Conservation (phyloP, 2,113 vertebrate species). For the Labeo catla region DNA sequence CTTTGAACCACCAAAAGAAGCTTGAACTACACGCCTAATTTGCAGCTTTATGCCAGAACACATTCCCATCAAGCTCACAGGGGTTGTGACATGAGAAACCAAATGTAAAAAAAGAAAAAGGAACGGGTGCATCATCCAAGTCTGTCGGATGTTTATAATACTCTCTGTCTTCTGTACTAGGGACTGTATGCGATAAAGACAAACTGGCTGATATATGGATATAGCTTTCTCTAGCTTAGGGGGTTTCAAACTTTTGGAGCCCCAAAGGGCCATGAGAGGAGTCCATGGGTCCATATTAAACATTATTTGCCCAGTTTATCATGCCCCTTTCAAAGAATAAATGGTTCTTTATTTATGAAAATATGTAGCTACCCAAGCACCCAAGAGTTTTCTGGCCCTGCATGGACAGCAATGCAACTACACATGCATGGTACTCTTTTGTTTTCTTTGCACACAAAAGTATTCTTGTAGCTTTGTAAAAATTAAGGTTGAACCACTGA, state of each 20-base stretch:
- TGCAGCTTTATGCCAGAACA: constrained; percentile 60
- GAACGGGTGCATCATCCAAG: constrained; percentile 7
- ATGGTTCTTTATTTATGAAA: neutral
- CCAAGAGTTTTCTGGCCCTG: too few relatives aligned
- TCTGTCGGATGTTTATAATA: constrained; percentile 47
- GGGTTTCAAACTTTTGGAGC: neutral
- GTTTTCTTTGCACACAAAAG: too few relatives aligned
- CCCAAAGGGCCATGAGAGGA: neutral
- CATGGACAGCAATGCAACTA: too few relatives aligned
- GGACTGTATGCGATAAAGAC: constrained; percentile 1
- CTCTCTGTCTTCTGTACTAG: constrained; percentile 8
- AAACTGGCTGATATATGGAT: constrained; percentile 7
- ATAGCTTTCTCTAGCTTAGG: neutral
- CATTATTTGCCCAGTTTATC: neutral
- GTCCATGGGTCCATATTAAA: neutral
- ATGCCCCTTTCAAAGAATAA: too few relatives aligned
- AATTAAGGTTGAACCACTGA: too few relatives aligned
- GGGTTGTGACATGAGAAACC: constrained; percentile 55
- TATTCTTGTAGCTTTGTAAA: too few relatives aligned
- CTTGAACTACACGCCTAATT: constrained; percentile 59
- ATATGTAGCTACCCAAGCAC: neutral
- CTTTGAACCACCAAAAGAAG: constrained; percentile 57
- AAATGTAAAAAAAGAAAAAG: constrained; percentile 15
- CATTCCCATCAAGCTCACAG: constrained; percentile 56
- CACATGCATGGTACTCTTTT: too few relatives aligned